These are phyloP conservation scores for Tretioscincus oriximinensis DNA, from an alignment of 2,113 vertebrate genomes.

Conservation along the genomic window DNA sequence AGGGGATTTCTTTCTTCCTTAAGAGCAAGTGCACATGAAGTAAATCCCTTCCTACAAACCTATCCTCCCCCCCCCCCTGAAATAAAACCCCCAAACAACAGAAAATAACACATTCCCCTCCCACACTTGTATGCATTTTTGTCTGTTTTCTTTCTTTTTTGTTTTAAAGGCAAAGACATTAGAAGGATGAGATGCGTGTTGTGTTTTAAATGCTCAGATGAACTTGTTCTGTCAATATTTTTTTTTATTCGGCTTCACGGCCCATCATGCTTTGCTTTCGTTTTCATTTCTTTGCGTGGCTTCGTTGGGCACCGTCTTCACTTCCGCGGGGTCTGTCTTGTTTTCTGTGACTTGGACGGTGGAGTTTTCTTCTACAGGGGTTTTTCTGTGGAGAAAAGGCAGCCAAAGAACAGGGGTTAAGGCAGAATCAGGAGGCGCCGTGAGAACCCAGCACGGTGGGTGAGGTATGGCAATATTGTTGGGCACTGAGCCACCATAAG, in stretches of 20 bases:
- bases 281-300: slow-evolving; percentile 85
- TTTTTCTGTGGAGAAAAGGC: slow-evolving; percentile 79
- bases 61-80: slow-evolving; percentile 46
- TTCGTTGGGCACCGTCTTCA: slow-evolving; percentile 86
- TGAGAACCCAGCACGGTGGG: fast-evolving
- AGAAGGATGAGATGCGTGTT: slow-evolving; percentile 82
- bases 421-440: background rate
- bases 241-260: slow-evolving; percentile 21
- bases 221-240: slow-evolving; percentile 71
- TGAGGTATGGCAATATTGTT: fast-evolving
- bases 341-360: slow-evolving; percentile 78
- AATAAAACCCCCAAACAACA: slow-evolving; percentile 9
- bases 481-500: background rate
- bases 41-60: slow-evolving; percentile 75
- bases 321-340: slow-evolving; percentile 82
- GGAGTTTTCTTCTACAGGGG: slow-evolving; percentile 80
- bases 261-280: slow-evolving; percentile 92
- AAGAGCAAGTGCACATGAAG: slow-evolving; percentile 82
- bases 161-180: slow-evolving; percentile 89
- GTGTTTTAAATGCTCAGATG: slow-evolving; percentile 74
- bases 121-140: slow-evolving; percentile 51
- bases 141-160: slow-evolving; percentile 58
- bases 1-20: slow-evolving; percentile 62
- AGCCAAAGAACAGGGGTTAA: slow-evolving; percentile 48
- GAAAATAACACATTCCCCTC: slow-evolving; percentile 43